Evolutionary conservation across 2,888 invertebrate genomes (phyloP).

Genomic region (Cantharis lateralis): DNA sequence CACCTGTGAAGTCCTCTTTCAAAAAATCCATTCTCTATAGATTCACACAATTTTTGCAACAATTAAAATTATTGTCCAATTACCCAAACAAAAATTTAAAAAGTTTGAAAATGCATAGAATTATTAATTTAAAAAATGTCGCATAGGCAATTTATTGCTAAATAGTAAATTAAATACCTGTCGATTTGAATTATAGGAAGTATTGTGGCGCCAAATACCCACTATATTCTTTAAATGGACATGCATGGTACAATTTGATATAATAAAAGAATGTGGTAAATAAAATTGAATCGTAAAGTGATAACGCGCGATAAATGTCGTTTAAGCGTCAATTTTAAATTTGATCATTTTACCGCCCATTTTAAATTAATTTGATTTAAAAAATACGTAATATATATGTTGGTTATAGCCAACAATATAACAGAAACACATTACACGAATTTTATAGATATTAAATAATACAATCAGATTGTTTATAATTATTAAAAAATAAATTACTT

Average conservation of each 20-base stretch:
- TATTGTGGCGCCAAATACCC: not conserved
- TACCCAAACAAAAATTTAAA: not conserved
- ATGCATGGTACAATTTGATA: not conserved
- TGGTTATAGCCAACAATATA: not conserved
- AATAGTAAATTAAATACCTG: not conserved
- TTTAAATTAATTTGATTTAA: not conserved
- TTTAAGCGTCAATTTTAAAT: not conserved
- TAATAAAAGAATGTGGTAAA: not conserved
- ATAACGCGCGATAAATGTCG: not conserved
- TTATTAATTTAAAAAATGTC: not conserved
- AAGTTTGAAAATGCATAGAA: not conserved
- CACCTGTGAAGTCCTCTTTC: not conserved
- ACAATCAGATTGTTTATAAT: not conserved
- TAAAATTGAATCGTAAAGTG: not conserved
- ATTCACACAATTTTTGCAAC: not conserved
- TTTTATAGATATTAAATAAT: not conserved
- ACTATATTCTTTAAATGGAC: not conserved
- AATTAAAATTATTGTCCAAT: not conserved
- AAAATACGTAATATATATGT: not conserved
- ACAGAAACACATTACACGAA: not conserved
- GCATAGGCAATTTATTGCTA: not conserved
- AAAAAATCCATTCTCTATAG: not conserved
- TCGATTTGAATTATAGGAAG: conserved; percentile 1
- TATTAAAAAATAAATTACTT: not conserved
- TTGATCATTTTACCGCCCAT: not conserved